phyloP scores from a whole-genome alignment of 2,888 invertebrate species.

The Drosophila kuntzei region DNA sequence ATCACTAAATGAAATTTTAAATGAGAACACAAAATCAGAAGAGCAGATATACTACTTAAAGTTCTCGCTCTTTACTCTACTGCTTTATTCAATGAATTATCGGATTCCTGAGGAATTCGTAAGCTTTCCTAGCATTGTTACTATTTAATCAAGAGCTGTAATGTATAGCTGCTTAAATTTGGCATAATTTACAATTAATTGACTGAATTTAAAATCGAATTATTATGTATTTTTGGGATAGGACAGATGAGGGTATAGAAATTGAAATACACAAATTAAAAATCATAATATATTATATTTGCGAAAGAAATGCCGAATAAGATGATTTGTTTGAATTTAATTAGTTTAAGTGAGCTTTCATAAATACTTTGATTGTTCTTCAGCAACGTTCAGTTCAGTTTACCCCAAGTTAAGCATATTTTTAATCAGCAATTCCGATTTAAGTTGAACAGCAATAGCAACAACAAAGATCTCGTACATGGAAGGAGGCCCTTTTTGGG shows the following conservation, averaged over 20 bases:
- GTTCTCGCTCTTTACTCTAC: no score
- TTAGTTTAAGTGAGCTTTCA: conserved; percentile 12
- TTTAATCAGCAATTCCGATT: conserved; percentile 14
- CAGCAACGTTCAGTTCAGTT: neutral
- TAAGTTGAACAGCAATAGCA: neutral
- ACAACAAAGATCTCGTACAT: conserved; percentile 1
- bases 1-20: no score
- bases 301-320: neutral
- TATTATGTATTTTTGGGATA: neutral
- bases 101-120: no score
- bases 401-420: conserved; percentile 7
- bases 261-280: neutral
- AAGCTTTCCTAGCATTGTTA: no score
- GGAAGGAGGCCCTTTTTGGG: conserved; percentile 8
- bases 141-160: neutral
- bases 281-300: conserved; percentile 1
- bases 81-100: no score
- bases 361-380: conserved; percentile 8
- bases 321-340: conserved; percentile 2
- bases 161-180: neutral
- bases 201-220: neutral
- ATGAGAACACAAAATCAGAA: no score
- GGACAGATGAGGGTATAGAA: neutral
- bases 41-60: no score
- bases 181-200: neutral